Evolutionary conservation across 2,888 invertebrate genomes (phyloP), one percentile per base, ranked within the genome.

Genomic region (Ischnus inquisitorius): DNA sequence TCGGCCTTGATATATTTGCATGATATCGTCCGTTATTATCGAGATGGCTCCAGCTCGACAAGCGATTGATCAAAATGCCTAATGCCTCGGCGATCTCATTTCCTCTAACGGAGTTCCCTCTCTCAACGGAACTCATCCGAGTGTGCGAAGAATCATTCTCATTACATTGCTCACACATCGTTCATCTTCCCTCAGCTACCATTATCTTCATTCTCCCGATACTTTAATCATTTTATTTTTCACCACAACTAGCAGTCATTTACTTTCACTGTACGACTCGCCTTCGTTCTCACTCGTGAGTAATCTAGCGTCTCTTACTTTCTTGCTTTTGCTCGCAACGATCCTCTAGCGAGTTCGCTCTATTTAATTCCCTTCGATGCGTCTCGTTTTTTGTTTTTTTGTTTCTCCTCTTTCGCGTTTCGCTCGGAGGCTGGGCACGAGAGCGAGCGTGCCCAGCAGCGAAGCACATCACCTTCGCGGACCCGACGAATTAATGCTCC

Each of bases 401-500:
- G n/a, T 71, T 60, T 69, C 54, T 22, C 54, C 67, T 54, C 65
- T 62, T 60, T 54, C 41, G 34, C 39, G 64, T 39, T 39, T 28
- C 22, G 48, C 39, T 22, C n/a, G 34, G 19, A 19, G 25, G 72
- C 39, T 14, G 16, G 16, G 60, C 60, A 14, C 34, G 69, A 54
- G 69, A 22, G 6, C 34, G 41, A 43, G 43, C 57, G 71, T 80
- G 79, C 51, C 67, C 79, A 78, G 82, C 65, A 77, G 77, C 76
- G 51, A 60, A 68, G 34, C 75, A 78, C 79, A 77, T 87, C 87
- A 85, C 82, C 85, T 83, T 82, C 87, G n/a, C n/a, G 78, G 84
- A 74, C 74, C 57, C 84, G 86, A 80, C 89, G 91, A 89, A 90
- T 91, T 91, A 91, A 91, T 90, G 90, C 91, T 89, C 90, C 88